phyloP scores from a whole-genome alignment of 2,113 vertebrate genomes.

The Climacteris rufus region DNA sequence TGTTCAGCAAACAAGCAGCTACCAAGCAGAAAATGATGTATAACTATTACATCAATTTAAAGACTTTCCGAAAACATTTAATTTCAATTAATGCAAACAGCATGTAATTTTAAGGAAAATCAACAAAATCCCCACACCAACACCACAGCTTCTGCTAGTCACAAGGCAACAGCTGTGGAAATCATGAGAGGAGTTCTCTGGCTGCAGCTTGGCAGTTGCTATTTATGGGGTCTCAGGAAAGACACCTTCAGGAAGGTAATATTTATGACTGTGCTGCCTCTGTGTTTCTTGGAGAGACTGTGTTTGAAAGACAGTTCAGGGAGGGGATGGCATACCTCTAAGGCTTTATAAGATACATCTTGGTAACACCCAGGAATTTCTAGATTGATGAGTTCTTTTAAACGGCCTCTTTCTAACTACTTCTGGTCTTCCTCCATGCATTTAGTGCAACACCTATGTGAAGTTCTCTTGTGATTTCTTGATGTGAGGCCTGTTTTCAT shows the following conservation, averaged over 20 bases:
- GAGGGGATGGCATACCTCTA: not conserved
- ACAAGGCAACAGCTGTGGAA: not conserved
- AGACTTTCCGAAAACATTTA: not conserved
- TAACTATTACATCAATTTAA: not conserved
- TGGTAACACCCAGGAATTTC: not conserved
- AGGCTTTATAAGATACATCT: not conserved
- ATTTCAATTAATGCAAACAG: not conserved
- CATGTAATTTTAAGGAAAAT: not conserved
- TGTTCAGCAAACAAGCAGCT: not conserved
- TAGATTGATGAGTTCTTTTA: not conserved
- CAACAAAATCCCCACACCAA: not conserved
- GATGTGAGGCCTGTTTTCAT: not conserved
- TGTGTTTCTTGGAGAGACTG: not conserved
- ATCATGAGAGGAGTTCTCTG: accelerated
- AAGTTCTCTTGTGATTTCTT: not conserved
- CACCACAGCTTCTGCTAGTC: not conserved
- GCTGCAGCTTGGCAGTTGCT: not conserved
- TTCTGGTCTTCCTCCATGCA: not conserved
- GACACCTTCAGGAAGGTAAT: not conserved
- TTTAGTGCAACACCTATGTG: not conserved
- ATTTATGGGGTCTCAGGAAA: not conserved
- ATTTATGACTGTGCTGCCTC: not conserved
- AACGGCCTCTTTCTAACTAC: not conserved
- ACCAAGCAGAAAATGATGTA: not conserved
- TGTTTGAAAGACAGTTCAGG: not conserved